These are phyloP conservation scores for Gastrophysa polygoni DNA, from an alignment of 2,888 invertebrate species.

Conservation along the genomic window DNA sequence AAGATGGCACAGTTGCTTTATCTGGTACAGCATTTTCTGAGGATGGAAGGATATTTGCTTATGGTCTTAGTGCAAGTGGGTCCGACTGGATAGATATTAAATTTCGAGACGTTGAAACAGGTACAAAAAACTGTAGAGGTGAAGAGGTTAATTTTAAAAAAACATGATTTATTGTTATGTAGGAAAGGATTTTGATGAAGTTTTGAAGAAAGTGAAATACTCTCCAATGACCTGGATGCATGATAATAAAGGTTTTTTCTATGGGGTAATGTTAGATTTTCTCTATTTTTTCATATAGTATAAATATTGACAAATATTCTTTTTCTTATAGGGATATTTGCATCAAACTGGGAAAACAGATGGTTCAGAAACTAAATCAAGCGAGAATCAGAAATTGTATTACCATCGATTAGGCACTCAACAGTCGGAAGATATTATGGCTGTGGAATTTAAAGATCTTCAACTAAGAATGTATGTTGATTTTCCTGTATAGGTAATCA, in stretches of 20 bases:
- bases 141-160: conserved; percentile 1
- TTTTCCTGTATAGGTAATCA: conserved; percentile 42
- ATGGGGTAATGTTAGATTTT: conserved; percentile 68
- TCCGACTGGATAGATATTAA: conserved; percentile 96
- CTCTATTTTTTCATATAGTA: too few species aligned
- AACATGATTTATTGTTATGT: conserved; percentile 11
- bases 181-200: conserved; percentile 81
- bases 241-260: conserved; percentile 94
- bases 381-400: conserved; percentile 90
- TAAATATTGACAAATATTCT: too few species aligned
- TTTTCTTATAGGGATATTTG: conserved; percentile 72
- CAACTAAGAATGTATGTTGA: conserved; percentile 93
- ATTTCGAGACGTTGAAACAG: conserved; percentile 76
- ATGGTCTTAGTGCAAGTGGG: conserved; percentile 89
- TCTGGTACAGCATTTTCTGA: conserved; percentile 81
- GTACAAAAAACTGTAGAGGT: conserved; percentile 51
- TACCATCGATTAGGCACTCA: conserved; percentile 89
- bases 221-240: conserved; percentile 93
- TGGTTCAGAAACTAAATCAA: conserved; percentile 88
- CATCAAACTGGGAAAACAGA: conserved; percentile 80
- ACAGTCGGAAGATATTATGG: conserved; percentile 84
- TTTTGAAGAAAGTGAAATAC: conserved; percentile 91
- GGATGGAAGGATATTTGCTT: conserved; percentile 88
- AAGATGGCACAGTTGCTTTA: conserved; percentile 88
- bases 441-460: conserved; percentile 91